Evolutionary conservation across 2,888 invertebrate genomes (phyloP).

Genomic region (Encarsia formosa): DNA sequence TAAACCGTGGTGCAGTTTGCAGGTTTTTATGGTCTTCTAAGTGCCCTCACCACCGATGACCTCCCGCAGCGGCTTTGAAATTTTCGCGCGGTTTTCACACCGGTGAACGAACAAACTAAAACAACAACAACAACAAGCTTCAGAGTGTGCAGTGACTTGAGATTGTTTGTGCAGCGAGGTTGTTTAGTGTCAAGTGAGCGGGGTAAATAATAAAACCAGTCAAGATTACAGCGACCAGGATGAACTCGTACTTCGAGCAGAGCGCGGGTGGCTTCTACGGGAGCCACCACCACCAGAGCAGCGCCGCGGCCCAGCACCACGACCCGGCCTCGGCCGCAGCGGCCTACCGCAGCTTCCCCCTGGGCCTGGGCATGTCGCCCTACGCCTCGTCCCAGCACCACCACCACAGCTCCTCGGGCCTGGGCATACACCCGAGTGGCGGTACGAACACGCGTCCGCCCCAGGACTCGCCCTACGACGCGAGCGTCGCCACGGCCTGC

Average conservation of each 20-base stretch:
- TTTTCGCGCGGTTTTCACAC: constrained; percentile 10
- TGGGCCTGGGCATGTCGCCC: constrained; percentile 80
- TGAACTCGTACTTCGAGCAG: constrained; percentile 97
- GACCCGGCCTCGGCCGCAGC: constrained; percentile 69
- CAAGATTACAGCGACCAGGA: constrained; percentile 27
- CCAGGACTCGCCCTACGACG: constrained; percentile 88
- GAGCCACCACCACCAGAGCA: constrained; percentile 78
- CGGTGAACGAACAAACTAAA: background rate
- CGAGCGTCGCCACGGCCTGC: constrained; percentile 82
- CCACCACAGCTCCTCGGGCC: constrained; percentile 59
- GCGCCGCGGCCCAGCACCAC: constrained; percentile 64
- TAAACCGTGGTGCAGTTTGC: no score
- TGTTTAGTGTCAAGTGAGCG: background rate
- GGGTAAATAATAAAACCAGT: no score
- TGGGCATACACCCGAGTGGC: constrained; percentile 60
- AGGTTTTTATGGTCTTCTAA: no score
- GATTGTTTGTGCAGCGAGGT: background rate
- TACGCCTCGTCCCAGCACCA: constrained; percentile 68
- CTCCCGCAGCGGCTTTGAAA: no score
- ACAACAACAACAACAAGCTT: background rate
- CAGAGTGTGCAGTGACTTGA: no score
- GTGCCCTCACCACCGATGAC: no score
- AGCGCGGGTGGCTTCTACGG: constrained; percentile 82
- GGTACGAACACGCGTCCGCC: constrained; percentile 75
- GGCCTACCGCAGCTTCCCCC: constrained; percentile 78